Evolutionary conservation across 2,113 vertebrate species (phyloP), one percentile per base, ranked within the genome.

Genomic region (Lasiurus borealis): DNA sequence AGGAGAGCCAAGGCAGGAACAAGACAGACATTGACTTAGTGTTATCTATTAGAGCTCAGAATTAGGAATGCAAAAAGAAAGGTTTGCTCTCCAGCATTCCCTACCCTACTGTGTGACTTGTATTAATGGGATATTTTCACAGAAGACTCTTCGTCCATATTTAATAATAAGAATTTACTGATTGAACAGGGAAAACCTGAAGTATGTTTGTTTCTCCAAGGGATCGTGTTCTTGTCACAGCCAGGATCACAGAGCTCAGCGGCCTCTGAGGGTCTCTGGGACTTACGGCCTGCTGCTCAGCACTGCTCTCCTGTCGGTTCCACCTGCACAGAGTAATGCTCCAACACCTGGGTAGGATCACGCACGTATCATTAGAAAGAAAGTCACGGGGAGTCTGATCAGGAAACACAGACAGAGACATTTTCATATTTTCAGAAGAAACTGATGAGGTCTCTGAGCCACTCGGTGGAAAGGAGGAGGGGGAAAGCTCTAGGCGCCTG

Each of bases 401-500:
- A 59, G 72, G 36, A 83, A 23, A n/a, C 2, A 40, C 1, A 83
- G 52, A 19, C 12, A 72, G 68, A 88, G 57, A 84, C 18, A 95
- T 6, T 82, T 23, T 89, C 34, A n/a, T 31, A 80, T 80, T 73
- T 93, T 57, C 25, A 72, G 77, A 85, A 94, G 93, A 85, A 62
- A 69, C 14, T 13, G 72, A 72, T 72, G 64, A 86, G 40, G 31
- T 23, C 71, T 91, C 71, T 25, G 25, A n/a, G n/a, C 75, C 0
- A 5, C 19, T 72, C 4, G 2, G 21, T 40, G 52, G 23, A 12
- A 46, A 48, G 25, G 11, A 31, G 64, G 16, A 44, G 10, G 18
- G 1, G 36, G 31, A n/a, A 5, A 44, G 29, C 31, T 77, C 14
- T n/a, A 34, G 75, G 73, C 3, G 0, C 13, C 29, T 44, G 44